Conservation (phyloP, 2,888 invertebrate genomes). For the Gerris lacustris region DNA sequence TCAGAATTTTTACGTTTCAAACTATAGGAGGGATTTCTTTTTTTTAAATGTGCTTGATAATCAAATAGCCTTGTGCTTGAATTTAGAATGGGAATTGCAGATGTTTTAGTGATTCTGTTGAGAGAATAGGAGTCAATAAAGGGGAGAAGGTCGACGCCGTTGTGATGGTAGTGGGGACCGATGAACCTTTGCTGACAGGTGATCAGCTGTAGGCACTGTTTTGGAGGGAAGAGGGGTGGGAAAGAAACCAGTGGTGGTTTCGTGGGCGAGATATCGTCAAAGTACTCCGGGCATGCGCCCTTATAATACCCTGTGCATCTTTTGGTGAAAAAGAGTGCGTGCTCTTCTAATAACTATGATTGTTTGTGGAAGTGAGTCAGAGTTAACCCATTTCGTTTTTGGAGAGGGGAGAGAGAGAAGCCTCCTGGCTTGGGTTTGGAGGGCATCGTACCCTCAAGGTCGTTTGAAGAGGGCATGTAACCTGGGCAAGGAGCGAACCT, state of each 20-base stretch:
- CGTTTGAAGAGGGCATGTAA: background rate
- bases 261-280: too few species aligned
- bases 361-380: background rate
- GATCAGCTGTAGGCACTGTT: background rate
- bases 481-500: background rate
- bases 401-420: background rate
- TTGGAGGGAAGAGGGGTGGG: background rate
- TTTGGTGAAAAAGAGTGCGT: background rate
- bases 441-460: constrained; percentile 3
- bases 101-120: background rate
- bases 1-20: too few species aligned
- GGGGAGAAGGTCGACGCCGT: background rate
- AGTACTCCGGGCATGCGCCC: background rate
- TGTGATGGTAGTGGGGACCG: background rate
- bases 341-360: background rate
- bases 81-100: background rate
- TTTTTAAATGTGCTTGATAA: too few species aligned
- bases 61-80: background rate
- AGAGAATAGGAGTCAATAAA: background rate
- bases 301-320: background rate
- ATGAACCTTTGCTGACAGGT: background rate
- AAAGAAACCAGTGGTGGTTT: too few species aligned
- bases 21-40: too few species aligned
- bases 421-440: background rate
- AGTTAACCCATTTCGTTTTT: background rate